phyloP scores from a whole-genome alignment of 2,797 vertebrate genomes.

The Rousettus madagascariensis region DNA sequence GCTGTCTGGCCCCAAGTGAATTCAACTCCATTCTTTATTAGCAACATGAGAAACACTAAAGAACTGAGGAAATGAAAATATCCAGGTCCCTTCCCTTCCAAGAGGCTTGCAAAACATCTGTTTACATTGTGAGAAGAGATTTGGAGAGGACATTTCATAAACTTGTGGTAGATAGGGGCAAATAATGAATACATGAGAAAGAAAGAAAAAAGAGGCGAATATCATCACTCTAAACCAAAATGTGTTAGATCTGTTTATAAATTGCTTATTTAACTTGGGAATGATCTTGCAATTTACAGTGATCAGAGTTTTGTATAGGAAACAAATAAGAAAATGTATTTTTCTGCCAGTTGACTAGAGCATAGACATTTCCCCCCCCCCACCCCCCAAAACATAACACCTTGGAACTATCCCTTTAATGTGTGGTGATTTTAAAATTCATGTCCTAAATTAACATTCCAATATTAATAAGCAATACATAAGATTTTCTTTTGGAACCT shows the following conservation, averaged over 20 bases:
- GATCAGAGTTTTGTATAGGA: neutral
- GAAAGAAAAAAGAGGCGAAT: neutral
- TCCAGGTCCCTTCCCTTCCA: neutral
- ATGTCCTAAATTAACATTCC: neutral
- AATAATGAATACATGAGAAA: neutral
- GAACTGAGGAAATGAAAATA: neutral
- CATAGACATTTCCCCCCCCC: neutral
- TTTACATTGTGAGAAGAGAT: constrained; percentile 22
- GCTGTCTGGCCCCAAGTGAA: neutral
- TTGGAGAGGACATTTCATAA: constrained; percentile 3
- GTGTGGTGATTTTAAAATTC: neutral
- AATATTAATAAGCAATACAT: neutral
- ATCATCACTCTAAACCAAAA: neutral
- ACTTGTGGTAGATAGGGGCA: neutral
- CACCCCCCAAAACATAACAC: neutral
- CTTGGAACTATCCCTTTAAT: constrained; percentile 36
- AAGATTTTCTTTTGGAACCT: neutral
- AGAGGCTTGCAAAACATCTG: constrained; percentile 24
- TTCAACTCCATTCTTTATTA: neutral
- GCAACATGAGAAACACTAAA: neutral
- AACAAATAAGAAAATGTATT: neutral
- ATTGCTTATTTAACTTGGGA: neutral
- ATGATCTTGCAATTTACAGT: neutral
- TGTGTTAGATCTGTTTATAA: neutral
- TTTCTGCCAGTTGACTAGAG: neutral